Conservation (phyloP, 2,113 vertebrate species). For the Cromileptes altivelis region DNA sequence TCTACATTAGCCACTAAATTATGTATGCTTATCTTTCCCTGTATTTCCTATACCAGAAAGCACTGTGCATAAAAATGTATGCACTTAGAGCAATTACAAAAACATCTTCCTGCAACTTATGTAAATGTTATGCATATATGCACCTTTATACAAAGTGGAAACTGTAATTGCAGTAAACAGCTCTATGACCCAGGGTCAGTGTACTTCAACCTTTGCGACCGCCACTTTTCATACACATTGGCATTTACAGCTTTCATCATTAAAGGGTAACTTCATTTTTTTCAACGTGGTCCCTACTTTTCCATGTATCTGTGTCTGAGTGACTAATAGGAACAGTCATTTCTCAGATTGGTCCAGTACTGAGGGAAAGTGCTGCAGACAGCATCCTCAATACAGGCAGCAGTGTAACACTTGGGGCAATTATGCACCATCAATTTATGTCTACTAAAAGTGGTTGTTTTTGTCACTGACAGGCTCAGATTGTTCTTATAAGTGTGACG, state of each 20-base stretch:
- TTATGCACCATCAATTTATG: too few relatives aligned
- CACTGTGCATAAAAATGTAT: neutral
- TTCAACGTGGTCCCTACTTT: too few relatives aligned
- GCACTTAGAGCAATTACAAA: conserved; percentile 3
- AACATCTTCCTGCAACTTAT: neutral
- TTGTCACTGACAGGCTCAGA: too few relatives aligned
- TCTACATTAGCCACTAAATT: neutral
- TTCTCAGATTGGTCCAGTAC: too few relatives aligned
- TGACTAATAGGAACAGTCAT: too few relatives aligned
- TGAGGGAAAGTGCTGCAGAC: too few relatives aligned
- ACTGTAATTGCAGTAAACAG: conserved; percentile 22
- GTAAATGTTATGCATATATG: neutral
- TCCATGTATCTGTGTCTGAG: too few relatives aligned
- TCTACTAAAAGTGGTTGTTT: too few relatives aligned
- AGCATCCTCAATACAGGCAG: too few relatives aligned
- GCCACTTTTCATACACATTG: neutral
- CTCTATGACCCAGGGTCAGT: neutral
- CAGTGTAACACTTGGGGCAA: too few relatives aligned
- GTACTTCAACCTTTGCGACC: conserved; percentile 30
- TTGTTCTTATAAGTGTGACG: too few relatives aligned
- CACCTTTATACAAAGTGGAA: neutral
- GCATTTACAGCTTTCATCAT: conserved; percentile 4
- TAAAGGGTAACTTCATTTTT: neutral
- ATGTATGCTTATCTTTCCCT: neutral
- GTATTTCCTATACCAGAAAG: neutral